These are phyloP conservation scores for Dorcus parallelipipedus DNA, from an alignment of 2,888 invertebrate genomes.

Conservation along the genomic window DNA sequence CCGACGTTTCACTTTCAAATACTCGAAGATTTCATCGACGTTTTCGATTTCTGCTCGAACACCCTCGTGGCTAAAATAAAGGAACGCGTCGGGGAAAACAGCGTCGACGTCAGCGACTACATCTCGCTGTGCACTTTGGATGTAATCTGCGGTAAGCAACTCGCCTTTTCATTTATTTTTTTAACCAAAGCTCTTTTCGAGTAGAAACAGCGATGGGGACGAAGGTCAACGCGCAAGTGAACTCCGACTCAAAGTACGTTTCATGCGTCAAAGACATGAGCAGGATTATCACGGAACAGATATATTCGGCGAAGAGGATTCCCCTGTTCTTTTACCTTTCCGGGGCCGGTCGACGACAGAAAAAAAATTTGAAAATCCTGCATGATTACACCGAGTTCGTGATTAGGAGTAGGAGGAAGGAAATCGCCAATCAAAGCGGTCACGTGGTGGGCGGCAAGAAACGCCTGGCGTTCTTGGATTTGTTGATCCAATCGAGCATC, in stretches of 20 bases:
- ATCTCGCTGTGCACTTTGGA: slow-evolving; percentile 18
- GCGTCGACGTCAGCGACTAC: slow-evolving; percentile 23
- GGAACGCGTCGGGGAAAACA: slow-evolving; percentile 28
- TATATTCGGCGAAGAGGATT: slow-evolving; percentile 49
- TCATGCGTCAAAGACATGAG: slow-evolving; percentile 60
- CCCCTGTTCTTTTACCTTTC: slow-evolving; percentile 54
- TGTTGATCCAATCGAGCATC: slow-evolving; percentile 17
- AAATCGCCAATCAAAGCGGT: neutral
- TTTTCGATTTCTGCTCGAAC: slow-evolving; percentile 30
- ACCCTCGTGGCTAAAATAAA: slow-evolving; percentile 5
- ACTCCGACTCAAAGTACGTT: slow-evolving; percentile 68
- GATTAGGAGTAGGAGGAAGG: slow-evolving; percentile 49
- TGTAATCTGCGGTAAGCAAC: slow-evolving; percentile 17
- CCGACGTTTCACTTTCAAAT: slow-evolving; percentile 48
- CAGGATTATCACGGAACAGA: slow-evolving; percentile 33
- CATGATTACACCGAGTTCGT: slow-evolving; percentile 57
- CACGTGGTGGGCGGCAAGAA: slow-evolving; percentile 8
- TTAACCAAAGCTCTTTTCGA: neutral
- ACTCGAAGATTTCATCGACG: slow-evolving; percentile 41
- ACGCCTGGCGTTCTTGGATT: slow-evolving; percentile 21
- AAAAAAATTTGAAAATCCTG: slow-evolving; percentile 48
- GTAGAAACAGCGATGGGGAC: slow-evolving; percentile 84
- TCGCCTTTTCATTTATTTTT: too few species aligned
- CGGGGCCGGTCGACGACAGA: slow-evolving; percentile 56
- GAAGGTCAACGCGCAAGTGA: slow-evolving; percentile 66